A percentile compares a stretch with the other conserved stretches of the same genome.
Evolutionary conservation across 2,113 vertebrate species (phyloP).

Genomic region (Ammodytes dubius): DNA sequence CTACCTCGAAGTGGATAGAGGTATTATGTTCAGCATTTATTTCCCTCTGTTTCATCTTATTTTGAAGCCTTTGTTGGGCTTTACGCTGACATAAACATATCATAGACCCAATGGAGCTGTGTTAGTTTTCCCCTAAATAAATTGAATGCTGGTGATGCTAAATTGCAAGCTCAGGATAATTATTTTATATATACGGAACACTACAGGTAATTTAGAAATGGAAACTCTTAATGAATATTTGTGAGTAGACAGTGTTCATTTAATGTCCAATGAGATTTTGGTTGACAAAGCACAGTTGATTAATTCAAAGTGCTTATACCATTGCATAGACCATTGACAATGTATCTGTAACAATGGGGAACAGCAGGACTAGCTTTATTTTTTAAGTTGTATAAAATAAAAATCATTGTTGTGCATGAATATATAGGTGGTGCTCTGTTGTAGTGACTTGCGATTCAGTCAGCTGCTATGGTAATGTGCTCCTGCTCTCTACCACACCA

Average conservation of each 20-base stretch:
- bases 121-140: constrained; percentile 46
- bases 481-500: constrained; percentile 1
- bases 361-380: constrained; percentile 11
- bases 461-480: constrained; percentile 36
- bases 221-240: constrained; percentile 61
- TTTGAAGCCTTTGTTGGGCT: constrained; percentile 60
- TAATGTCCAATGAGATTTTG: constrained; percentile 53
- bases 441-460: constrained; percentile 4
- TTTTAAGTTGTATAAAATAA: background rate
- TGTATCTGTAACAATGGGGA: constrained; percentile 4
- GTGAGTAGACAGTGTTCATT: constrained; percentile 39
- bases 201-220: constrained; percentile 34
- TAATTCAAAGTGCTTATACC: constrained; percentile 29
- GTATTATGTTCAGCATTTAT: constrained; percentile 53
- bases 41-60: constrained; percentile 55
- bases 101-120: constrained; percentile 43
- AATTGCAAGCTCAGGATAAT: constrained; percentile 62
- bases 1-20: constrained; percentile 57
- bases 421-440: constrained; percentile 5
- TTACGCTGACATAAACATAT: constrained; percentile 61
- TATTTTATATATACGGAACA: constrained; percentile 38
- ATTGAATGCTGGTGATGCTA: constrained; percentile 41
- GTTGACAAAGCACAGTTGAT: constrained; percentile 47
- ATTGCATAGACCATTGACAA: constrained; percentile 16
- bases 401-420: constrained; percentile 6